These are phyloP conservation scores for Sclerodermus sp. DNA, from an alignment of 2,888 invertebrate species.

Conservation along the genomic window DNA sequence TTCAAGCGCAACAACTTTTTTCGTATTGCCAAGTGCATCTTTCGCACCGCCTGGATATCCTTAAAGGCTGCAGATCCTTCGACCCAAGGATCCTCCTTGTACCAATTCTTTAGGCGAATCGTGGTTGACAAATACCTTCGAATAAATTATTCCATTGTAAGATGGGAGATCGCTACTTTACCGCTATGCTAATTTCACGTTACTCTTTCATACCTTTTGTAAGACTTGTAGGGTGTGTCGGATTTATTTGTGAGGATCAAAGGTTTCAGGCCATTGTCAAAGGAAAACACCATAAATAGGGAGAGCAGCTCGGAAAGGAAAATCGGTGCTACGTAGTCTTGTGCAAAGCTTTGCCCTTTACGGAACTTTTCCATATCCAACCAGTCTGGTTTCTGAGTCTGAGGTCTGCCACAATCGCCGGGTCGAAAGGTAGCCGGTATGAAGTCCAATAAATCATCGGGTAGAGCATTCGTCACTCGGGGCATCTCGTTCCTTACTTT, in stretches of 20 bases:
- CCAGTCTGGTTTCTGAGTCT: constrained; percentile 51
- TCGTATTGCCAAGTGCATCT: constrained; percentile 53
- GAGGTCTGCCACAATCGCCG: constrained; percentile 35
- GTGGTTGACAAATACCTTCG: constrained; percentile 58
- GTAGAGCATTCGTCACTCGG: constrained; percentile 5
- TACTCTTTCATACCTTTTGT: constrained; percentile 39
- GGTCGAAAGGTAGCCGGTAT: constrained; percentile 8
- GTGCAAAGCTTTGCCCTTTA: constrained; percentile 58
- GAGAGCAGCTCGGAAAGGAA: constrained; percentile 52
- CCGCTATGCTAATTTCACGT: too few species aligned
- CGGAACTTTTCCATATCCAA: constrained; percentile 56
- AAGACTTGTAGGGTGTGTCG: constrained; percentile 57
- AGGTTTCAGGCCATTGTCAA: constrained; percentile 53
- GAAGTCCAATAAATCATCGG: constrained; percentile 14
- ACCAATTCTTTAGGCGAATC: constrained; percentile 59
- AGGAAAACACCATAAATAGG: constrained; percentile 54
- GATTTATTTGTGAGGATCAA: constrained; percentile 60
- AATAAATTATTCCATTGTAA: too few species aligned
- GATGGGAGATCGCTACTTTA: neutral
- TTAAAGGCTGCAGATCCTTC: constrained; percentile 53
- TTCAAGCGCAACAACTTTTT: constrained; percentile 30
- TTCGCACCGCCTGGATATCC: constrained; percentile 57
- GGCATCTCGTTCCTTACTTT: neutral
- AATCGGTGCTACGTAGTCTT: constrained; percentile 49
- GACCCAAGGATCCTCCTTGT: constrained; percentile 59